Conservation (phyloP, 2,888 invertebrate species). For the Apotomis capreana region DNA sequence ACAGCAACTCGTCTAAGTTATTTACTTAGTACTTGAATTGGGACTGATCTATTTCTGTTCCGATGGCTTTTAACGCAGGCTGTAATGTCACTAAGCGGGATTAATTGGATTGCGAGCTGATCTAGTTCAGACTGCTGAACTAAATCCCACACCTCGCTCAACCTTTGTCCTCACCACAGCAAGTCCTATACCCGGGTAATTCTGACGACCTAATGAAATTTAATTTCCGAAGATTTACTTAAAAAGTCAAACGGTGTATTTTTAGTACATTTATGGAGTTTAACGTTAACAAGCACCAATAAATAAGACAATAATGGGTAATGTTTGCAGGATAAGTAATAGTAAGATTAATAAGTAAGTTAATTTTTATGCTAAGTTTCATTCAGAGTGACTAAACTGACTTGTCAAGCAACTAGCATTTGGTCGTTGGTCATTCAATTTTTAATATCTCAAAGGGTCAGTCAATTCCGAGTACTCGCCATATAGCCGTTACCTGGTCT, state of each 20-base stretch:
- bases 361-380: no score
- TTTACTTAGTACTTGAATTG: background rate
- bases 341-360: no score
- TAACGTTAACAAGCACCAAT: no score
- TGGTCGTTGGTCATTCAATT: background rate
- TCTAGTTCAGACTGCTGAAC: slow-evolving; percentile 1
- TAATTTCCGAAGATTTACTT: background rate
- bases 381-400: background rate
- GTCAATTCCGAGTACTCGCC: background rate
- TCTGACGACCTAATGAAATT: background rate
- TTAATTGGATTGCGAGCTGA: slow-evolving; percentile 7
- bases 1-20: background rate
- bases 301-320: no score
- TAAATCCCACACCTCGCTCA: background rate
- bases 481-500: background rate
- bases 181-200: background rate
- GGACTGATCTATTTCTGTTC: background rate
- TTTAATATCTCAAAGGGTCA: background rate
- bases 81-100: background rate
- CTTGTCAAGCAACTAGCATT: background rate
- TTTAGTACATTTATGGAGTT: no score
- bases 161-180: background rate
- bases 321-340: no score
- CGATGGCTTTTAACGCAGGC: background rate
- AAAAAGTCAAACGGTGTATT: no score